A percentile compares a stretch with the other conserved stretches of the same genome.
phyloP scores from a whole-genome alignment of 2,797 vertebrate species.

The Coranthus polyacanthus region DNA sequence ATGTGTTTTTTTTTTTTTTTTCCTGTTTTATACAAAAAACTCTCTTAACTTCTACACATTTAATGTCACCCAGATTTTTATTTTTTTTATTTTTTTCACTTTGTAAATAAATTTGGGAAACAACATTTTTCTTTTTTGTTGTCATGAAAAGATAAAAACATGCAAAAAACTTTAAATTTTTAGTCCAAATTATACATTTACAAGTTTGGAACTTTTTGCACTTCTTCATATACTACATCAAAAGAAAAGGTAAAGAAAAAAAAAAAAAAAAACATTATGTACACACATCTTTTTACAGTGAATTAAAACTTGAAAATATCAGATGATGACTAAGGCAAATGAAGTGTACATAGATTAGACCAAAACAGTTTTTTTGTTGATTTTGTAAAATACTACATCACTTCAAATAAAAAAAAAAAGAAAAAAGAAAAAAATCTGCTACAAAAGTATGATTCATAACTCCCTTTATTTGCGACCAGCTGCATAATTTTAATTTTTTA shows the following conservation, averaged over 20 bases:
- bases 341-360: conserved; percentile 95
- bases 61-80: conserved; percentile 93
- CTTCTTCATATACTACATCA: conserved; percentile 95
- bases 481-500: conserved; percentile 90
- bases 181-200: conserved; percentile 98
- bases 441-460: conserved; percentile 96
- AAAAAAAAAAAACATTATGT: conserved; percentile 94
- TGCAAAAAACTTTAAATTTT: conserved; percentile 97
- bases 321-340: conserved; percentile 90
- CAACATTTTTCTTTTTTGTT: conserved; percentile 91
- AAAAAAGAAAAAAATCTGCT: conserved; percentile 86
- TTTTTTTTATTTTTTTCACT: conserved; percentile 88
- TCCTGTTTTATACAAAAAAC: conserved; percentile 81
- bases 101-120: conserved; percentile 95
- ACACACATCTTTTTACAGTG: conserved; percentile 98
- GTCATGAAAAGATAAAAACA: conserved; percentile 99
- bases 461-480: conserved; percentile 97
- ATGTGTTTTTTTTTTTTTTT: conserved; percentile 59
- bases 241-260: conserved; percentile 74
- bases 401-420: conserved; percentile 78
- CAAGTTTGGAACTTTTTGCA: conserved; percentile 94
- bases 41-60: conserved; percentile 84
- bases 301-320: conserved; percentile 93
- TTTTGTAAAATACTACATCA: conserved; percentile 93
- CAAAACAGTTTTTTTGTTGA: conserved; percentile 86